These are phyloP conservation scores for Seladonia tumulorum DNA, from an alignment of 2,888 invertebrate species.

Conservation along the genomic window DNA sequence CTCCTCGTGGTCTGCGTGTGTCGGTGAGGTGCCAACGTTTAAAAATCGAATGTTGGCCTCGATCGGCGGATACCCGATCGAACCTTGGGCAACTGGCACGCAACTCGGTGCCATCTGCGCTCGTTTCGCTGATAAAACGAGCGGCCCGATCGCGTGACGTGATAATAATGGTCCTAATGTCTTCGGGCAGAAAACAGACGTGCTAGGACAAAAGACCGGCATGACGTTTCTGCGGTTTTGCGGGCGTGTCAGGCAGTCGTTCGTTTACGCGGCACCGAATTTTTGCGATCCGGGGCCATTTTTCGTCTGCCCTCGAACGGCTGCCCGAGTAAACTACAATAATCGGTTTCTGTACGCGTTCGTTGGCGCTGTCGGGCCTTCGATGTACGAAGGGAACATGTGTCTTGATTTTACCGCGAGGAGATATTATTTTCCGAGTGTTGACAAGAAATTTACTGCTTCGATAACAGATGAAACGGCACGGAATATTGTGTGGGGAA, in stretches of 20 bases:
- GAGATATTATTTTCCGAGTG: no score
- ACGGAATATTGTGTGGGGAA: neutral
- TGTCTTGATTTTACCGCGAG: neutral
- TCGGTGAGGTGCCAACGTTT: neutral
- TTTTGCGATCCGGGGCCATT: conserved; percentile 8
- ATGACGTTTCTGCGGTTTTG: conserved; percentile 81
- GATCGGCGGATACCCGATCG: conserved; percentile 16
- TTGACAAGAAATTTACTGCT: no score
- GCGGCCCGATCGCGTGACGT: conserved; percentile 66
- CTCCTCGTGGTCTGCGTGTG: no score
- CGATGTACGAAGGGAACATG: neutral
- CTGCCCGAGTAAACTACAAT: neutral
- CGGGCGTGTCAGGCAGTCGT: conserved; percentile 66
- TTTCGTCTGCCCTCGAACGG: neutral
- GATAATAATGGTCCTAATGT: conserved; percentile 71
- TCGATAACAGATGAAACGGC: no score
- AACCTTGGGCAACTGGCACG: conserved; percentile 50
- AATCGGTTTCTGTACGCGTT: neutral
- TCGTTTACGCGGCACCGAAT: conserved; percentile 24
- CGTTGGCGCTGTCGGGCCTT: neutral
- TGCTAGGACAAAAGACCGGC: conserved; percentile 77
- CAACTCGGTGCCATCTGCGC: conserved; percentile 70
- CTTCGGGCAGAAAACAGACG: conserved; percentile 55
- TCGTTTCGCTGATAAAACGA: conserved; percentile 64
- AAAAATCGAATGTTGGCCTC: neutral